Percentiles rank a stretch among this genome's conserved stretches.
Conservation (phyloP, 23 tunicate species). For the Diplosoma virens region DNA sequence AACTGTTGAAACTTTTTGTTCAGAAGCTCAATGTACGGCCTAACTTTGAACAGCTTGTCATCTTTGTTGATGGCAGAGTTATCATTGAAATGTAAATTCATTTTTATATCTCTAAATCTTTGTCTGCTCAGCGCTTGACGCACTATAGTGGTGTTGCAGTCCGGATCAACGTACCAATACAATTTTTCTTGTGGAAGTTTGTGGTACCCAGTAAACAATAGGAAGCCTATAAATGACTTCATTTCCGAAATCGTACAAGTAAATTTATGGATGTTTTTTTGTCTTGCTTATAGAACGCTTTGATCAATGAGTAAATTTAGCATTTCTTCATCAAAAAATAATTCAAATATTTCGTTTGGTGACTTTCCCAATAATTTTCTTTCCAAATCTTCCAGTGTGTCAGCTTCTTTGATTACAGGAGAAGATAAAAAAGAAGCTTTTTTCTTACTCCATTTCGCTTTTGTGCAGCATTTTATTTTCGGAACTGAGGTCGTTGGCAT, state of each 20-base stretch:
- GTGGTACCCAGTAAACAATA: slow-evolving; percentile 19
- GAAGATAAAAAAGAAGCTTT: slow-evolving; percentile 6
- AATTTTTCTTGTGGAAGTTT: slow-evolving; percentile 8
- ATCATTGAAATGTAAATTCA: slow-evolving; percentile 9
- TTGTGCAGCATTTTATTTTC: neutral
- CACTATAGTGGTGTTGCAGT: slow-evolving; percentile 14
- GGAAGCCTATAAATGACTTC: slow-evolving; percentile 11
- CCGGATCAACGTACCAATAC: slow-evolving; percentile 14
- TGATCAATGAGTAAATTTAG: slow-evolving; percentile 6
- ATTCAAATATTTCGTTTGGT: neutral
- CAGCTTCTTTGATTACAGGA: slow-evolving; percentile 13
- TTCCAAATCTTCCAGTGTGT: slow-evolving; percentile 13
- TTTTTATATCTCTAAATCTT: neutral
- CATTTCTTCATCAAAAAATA: slow-evolving; percentile 17
- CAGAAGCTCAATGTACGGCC: slow-evolving; percentile 12
- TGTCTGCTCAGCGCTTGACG: slow-evolving; percentile 20
- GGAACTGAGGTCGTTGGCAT: neutral
- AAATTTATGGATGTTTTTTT: slow-evolving; percentile 1
- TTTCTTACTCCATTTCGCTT: neutral
- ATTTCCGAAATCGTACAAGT: slow-evolving; percentile 15
- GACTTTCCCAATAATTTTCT: slow-evolving; percentile 10
- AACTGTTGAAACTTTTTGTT: slow-evolving; percentile 9
- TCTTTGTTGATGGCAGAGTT: slow-evolving; percentile 3
- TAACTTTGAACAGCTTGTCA: slow-evolving; percentile 12
- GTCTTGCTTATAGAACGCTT: slow-evolving; percentile 14